Percentiles rank a stretch among this genome's conserved stretches.
These are phyloP conservation scores for Labroides dimidiatus DNA, from an alignment of 2,797 vertebrate species.

Conservation along the genomic window DNA sequence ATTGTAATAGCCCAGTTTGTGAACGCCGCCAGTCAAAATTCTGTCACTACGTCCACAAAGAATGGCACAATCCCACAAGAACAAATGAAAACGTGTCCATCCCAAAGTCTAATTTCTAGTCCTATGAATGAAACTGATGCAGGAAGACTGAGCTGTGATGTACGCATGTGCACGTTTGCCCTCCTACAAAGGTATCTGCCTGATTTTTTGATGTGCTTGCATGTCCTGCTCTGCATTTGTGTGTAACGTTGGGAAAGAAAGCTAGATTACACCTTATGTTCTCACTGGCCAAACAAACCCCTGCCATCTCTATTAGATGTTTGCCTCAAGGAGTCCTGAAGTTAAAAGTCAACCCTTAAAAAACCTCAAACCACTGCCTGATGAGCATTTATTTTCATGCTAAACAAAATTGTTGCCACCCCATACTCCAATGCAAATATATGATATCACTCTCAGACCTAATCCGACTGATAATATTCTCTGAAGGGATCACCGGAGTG, in stretches of 20 bases:
- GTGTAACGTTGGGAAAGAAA: slow-evolving; percentile 84
- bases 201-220: slow-evolving; percentile 81
- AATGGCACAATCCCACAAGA: slow-evolving; percentile 28
- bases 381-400: slow-evolving; percentile 31
- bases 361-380: slow-evolving; percentile 16
- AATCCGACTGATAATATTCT: slow-evolving; percentile 53
- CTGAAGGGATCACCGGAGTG: slow-evolving; percentile 40
- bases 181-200: slow-evolving; percentile 81
- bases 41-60: slow-evolving; percentile 35
- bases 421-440: slow-evolving; percentile 31
- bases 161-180: slow-evolving; percentile 76
- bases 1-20: slow-evolving; percentile 2
- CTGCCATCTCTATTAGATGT: slow-evolving; percentile 81
- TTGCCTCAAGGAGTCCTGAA: slow-evolving; percentile 72
- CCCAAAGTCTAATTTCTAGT: slow-evolving; percentile 7
- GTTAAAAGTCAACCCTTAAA: slow-evolving; percentile 36
- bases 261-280: slow-evolving; percentile 97
- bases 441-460: slow-evolving; percentile 26
- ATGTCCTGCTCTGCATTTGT: slow-evolving; percentile 83
- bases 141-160: slow-evolving; percentile 82
- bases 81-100: slow-evolving; percentile 17
- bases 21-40: slow-evolving; percentile 23
- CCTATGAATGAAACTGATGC: slow-evolving; percentile 64
- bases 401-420: slow-evolving; percentile 21
- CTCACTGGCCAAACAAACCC: slow-evolving; percentile 77